Percentiles rank a stretch among this genome's conserved stretches.
Evolutionary conservation across 2,797 vertebrate genomes (phyloP).

Genomic region (Prunella strophiata): DNA sequence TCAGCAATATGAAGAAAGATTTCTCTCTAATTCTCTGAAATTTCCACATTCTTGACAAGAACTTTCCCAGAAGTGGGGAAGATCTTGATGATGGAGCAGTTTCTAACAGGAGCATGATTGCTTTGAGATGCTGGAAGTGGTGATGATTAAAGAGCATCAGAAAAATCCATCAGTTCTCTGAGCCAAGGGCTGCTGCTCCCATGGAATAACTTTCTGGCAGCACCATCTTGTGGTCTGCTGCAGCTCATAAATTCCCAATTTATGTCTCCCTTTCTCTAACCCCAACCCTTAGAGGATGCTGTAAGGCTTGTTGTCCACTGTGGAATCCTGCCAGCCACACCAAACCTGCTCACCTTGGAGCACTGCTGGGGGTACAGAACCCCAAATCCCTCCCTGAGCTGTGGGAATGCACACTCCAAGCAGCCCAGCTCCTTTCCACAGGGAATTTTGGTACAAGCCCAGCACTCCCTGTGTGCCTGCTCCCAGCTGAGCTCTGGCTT

Average conservation of each 20-base stretch:
- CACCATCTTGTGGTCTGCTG: slow-evolving; percentile 53
- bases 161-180: not conserved
- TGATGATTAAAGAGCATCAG: not conserved
- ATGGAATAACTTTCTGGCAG: not conserved
- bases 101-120: not conserved
- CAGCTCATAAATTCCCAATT: not conserved
- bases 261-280: not conserved
- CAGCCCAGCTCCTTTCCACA: not conserved
- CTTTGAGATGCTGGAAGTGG: not conserved
- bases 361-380: not conserved
- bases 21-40: not conserved
- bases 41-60: not conserved
- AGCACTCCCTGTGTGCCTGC: not conserved
- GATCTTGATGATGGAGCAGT: not conserved
- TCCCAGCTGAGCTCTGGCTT: not conserved
- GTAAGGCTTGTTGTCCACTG: accelerated
- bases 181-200: not conserved
- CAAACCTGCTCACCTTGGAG: not conserved
- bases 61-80: not conserved
- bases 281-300: not conserved
- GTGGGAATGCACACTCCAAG: not conserved
- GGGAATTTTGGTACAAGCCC: not conserved
- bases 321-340: not conserved
- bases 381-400: not conserved
- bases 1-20: accelerated